Evolutionary conservation across 2,797 vertebrate species (phyloP).

Genomic region (Macrochelys suwanniensis): DNA sequence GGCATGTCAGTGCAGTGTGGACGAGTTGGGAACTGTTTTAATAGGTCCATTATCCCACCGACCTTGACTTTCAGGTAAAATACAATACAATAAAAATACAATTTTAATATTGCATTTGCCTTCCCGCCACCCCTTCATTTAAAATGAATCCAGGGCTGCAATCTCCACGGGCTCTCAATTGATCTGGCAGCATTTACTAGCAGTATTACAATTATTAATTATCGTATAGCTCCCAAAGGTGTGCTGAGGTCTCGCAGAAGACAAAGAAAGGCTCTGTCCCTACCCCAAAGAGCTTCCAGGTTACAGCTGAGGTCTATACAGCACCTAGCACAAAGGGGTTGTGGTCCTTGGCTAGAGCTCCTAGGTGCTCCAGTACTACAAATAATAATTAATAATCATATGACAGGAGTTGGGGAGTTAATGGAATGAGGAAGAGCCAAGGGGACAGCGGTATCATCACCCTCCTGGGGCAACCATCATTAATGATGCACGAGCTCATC

Average conservation of each 20-base stretch:
- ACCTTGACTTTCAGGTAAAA: neutral
- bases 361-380: neutral
- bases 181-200: neutral
- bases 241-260: neutral
- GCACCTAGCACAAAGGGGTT: no score
- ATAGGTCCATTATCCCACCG: neutral
- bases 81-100: neutral
- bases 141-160: neutral
- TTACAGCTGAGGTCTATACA: neutral
- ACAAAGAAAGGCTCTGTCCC: neutral
- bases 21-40: neutral
- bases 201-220: neutral
- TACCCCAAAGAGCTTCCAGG: neutral
- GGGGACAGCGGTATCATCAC: neutral
- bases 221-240: neutral
- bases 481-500: neutral
- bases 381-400: neutral
- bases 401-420: neutral
- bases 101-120: neutral
- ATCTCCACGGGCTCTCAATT: neutral
- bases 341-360: neutral
- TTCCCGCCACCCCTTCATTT: neutral
- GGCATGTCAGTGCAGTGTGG: neutral
- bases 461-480: neutral
- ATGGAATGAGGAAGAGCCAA: neutral